Evolutionary conservation across 2,888 invertebrate species (phyloP).

Genomic region (Ophraella communa): DNA sequence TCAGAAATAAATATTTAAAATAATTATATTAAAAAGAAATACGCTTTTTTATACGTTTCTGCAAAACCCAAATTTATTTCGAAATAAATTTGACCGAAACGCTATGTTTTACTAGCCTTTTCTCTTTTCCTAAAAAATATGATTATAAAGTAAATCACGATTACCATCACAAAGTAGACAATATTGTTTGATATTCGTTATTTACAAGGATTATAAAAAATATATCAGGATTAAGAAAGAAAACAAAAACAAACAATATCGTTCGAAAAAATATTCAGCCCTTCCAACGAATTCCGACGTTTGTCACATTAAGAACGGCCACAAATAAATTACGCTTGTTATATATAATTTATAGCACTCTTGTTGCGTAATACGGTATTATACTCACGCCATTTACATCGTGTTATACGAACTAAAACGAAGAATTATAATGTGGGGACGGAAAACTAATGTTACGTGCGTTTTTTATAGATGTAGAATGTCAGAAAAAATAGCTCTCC

Average conservation of each 20-base stretch:
- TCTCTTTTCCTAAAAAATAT: too few relatives aligned
- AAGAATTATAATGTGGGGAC: background rate
- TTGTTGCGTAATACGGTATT: conserved; percentile 16
- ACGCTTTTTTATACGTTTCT: too few relatives aligned
- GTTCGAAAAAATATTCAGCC: conserved; percentile 3
- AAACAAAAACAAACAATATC: background rate
- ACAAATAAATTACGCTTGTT: conserved; percentile 22
- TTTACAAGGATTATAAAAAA: background rate
- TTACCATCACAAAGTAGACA: background rate
- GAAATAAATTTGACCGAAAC: too few relatives aligned
- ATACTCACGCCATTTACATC: conserved; percentile 22
- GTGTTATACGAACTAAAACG: conserved; percentile 8
- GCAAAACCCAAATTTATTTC: too few relatives aligned
- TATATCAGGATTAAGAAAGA: background rate
- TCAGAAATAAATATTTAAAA: too few relatives aligned
- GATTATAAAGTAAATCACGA: background rate
- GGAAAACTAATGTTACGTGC: background rate
- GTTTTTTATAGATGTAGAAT: too few relatives aligned
- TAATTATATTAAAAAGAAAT: too few relatives aligned
- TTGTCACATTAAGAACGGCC: conserved; percentile 24
- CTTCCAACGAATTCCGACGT: conserved; percentile 3
- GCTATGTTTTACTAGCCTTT: too few relatives aligned
- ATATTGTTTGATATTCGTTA: background rate
- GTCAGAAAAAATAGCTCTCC: too few relatives aligned
- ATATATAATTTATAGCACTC: conserved; percentile 21